Conservation (phyloP, 2,113 vertebrate genomes). For the Chinchilla lanigera region DNA sequence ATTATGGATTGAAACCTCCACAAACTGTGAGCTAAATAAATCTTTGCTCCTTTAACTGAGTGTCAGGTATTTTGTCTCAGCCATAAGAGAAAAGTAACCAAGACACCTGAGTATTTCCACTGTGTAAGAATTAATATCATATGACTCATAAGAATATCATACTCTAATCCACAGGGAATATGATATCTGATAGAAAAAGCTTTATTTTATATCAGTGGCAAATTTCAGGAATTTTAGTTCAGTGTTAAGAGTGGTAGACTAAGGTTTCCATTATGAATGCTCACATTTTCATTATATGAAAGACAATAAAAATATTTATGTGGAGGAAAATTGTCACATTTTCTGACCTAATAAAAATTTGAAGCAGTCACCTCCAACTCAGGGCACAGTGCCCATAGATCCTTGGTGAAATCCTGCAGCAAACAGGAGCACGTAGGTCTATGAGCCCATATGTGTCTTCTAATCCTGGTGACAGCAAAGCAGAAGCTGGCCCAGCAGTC, state of each 20-base stretch:
- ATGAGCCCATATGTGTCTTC: background rate
- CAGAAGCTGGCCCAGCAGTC: background rate
- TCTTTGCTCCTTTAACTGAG: background rate
- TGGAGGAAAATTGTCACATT: background rate
- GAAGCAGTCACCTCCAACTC: background rate
- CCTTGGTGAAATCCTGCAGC: background rate
- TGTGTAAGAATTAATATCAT: background rate
- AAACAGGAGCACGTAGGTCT: background rate
- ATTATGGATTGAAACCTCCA: background rate
- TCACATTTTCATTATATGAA: background rate
- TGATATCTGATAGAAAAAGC: background rate
- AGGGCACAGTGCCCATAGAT: fast-evolving
- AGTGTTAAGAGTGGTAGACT: background rate
- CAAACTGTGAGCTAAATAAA: background rate
- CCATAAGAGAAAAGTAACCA: background rate
- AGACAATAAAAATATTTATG: background rate
- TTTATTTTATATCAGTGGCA: background rate
- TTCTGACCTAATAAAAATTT: background rate
- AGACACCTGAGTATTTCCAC: background rate
- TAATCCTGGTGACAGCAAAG: too few species aligned
- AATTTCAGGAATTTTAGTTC: background rate
- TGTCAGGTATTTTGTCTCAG: background rate
- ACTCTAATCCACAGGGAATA: background rate
- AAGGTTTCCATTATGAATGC: background rate
- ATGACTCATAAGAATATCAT: background rate